These are phyloP conservation scores for Phrynosoma platyrhinos DNA, from an alignment of 2,113 vertebrate species.

Conservation along the genomic window DNA sequence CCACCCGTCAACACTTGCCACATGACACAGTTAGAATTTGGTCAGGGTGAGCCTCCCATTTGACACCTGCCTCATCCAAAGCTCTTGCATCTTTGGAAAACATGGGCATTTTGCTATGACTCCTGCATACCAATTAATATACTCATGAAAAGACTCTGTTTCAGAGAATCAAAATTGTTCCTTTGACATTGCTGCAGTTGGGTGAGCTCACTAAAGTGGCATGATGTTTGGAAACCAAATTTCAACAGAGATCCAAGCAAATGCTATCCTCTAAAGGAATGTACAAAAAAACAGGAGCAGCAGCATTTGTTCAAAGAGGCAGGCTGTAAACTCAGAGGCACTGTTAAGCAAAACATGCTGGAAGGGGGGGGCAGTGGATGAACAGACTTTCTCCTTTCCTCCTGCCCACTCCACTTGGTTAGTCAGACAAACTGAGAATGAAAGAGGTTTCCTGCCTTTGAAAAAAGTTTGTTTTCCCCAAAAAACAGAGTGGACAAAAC, in stretches of 20 bases:
- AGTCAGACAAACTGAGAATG: constrained; percentile 48
- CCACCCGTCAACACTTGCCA: constrained; percentile 28
- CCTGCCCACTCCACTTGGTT: constrained; percentile 6
- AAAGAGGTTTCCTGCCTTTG: constrained; percentile 36
- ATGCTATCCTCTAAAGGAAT: constrained; percentile 32
- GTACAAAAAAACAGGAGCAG: constrained; percentile 32
- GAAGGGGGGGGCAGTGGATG: neutral
- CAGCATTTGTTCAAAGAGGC: constrained; percentile 45
- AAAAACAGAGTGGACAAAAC: neutral
- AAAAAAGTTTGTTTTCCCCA: constrained; percentile 43
- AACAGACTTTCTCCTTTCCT: constrained; percentile 31
- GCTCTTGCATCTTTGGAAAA: constrained; percentile 27
- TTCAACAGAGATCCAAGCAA: constrained; percentile 39
- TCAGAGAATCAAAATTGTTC: constrained; percentile 49
- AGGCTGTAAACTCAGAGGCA: constrained; percentile 44
- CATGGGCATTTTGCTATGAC: constrained; percentile 17
- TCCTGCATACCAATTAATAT: constrained; percentile 55
- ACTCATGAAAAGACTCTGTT: constrained; percentile 14
- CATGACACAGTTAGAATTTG: constrained; percentile 39
- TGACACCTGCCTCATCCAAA: constrained; percentile 4
- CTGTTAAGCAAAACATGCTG: constrained; percentile 29
- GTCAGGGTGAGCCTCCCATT: neutral
- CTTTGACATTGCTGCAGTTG: constrained; percentile 48
- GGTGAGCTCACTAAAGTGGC: constrained; percentile 6
- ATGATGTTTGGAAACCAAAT: constrained; percentile 53